Evolutionary conservation across 2,888 invertebrate genomes (phyloP), one percentile per base, ranked within the genome.

Genomic region (Acheta domesticus): DNA sequence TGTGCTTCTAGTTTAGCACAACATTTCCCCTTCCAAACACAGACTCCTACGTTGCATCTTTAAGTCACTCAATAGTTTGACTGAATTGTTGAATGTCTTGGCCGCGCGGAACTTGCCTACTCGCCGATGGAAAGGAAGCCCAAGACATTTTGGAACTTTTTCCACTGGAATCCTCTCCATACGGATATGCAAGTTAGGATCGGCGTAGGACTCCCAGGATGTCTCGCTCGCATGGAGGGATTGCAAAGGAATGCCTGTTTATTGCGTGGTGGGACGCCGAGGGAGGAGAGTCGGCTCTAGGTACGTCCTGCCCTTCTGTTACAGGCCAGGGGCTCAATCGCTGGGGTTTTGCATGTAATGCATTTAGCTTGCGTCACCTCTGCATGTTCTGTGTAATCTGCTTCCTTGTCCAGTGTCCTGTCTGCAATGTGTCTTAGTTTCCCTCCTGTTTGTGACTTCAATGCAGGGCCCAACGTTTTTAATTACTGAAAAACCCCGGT

Each of bases 151-250:
- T 62, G 62, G 62, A 62, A 62, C 62, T 14, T 19, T 62, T 62
- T 62, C n/a, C n/a, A 62, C 62, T 62, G 62, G 62, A 62, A 62
- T 62, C 62, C 62, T 62, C 62, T 62, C 62, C n/a, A n/a, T 62
- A 62, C 62, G 62, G 14, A n/a, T 62, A 62, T 19, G 62, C 62
- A 62, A 62, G 62, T 62, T 62, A 62, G 62, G 62, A 62, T 62
- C n/a, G 62, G 62, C 16, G 62, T 14, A 62, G 16, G n/a, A 62
- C 62, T 19, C 16, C 62, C 16, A 62, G 62, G 62, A 62, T 62
- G 62, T 62, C 62, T 62, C 62, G 62, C 62, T 62, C 62, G 62
- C 62, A 62, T 62, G 62, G 62, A 62, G 62, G 62, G 62, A 62
- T 62, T 62, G 62, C 16, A 62, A n/a, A 62, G 62, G 62, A 62